Base-by-base conservation (phyloP, 2,797 vertebrate species). In the Amphiprion clarkii region DNA sequence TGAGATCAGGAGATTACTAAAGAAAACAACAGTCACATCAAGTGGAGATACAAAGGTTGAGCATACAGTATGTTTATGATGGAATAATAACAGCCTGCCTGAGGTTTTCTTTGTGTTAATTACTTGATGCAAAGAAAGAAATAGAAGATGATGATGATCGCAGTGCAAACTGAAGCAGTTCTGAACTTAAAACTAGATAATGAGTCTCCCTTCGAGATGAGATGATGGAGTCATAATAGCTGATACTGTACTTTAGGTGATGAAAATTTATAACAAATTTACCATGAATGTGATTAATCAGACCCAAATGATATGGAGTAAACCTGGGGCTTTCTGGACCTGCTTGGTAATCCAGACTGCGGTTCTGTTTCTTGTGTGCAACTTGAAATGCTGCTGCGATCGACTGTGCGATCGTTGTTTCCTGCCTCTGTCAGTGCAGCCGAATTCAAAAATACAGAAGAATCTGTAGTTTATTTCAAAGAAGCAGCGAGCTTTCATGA, bases 391-490 rank as follows among this genome's bases (percentile, higher is more conserved):
- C 40, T 17, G 11, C 42, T 39, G 23, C 58, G 23, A 63, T 76
- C 67, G 27, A 52, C 42, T 1, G 12, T 39, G 13, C 36, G 69
- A 42, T 51, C 48, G 52, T 63, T 59, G 55, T 76, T 74, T 78
- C 42, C 57, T 66, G 74, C 67, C 21, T 69, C 65, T 60, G 40
- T 57, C 11, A 59, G 19, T 56, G 31, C 42, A 2, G 44, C 13
- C 31, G 3, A 57, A 57, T 65, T 49, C 23, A 23, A 76, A 77
- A 39, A 61, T 25, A 67, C n/a, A 63, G 48, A 23, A 59, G 59
- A 61, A 67, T 61, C 6, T 16, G 44, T 36, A 64, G 53, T 74
- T 81, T 66, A 58, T 19, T 62, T n/a, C 11, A 17, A 72, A n/a
- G 31, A 33, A 16, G 56, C 42, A 31, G 3, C n/a, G 48, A 67